Percentiles rank a stretch among this genome's conserved stretches.
These are phyloP conservation scores for Rhipidura dahli DNA, from an alignment of 2,113 vertebrate species.

Conservation along the genomic window DNA sequence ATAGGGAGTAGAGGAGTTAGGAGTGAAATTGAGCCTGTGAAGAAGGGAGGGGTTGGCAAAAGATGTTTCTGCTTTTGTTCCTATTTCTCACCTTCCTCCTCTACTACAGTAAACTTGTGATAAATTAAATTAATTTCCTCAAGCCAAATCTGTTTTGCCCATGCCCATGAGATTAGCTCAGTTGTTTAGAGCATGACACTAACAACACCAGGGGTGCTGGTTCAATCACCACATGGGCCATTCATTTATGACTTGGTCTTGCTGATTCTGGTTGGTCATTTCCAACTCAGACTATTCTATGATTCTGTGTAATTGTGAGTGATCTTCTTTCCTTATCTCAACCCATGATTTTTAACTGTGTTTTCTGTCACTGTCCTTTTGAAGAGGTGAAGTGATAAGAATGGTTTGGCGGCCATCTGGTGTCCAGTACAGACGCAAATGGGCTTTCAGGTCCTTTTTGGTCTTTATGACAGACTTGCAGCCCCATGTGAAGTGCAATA, in stretches of 20 bases:
- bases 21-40: background rate
- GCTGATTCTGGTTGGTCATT: background rate
- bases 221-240: background rate
- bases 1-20: background rate
- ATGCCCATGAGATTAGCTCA: background rate
- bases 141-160: background rate
- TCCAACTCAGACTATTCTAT: background rate
- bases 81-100: background rate
- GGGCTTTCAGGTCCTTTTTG: rapidly evolving
- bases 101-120: background rate
- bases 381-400: background rate
- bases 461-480: background rate
- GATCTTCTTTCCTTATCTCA: background rate
- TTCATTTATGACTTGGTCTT: background rate
- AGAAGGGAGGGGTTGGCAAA: rapidly evolving
- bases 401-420: background rate
- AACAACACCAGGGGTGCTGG: background rate
- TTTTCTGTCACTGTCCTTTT: background rate
- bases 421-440: background rate
- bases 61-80: background rate
- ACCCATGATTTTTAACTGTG: rapidly evolving
- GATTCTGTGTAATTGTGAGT: background rate
- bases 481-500: background rate
- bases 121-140: background rate
- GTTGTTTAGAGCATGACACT: background rate